A percentile compares a stretch with the other conserved stretches of the same genome.
phyloP scores from a whole-genome alignment of 2,888 invertebrate species.

The Anaspis maculata region DNA sequence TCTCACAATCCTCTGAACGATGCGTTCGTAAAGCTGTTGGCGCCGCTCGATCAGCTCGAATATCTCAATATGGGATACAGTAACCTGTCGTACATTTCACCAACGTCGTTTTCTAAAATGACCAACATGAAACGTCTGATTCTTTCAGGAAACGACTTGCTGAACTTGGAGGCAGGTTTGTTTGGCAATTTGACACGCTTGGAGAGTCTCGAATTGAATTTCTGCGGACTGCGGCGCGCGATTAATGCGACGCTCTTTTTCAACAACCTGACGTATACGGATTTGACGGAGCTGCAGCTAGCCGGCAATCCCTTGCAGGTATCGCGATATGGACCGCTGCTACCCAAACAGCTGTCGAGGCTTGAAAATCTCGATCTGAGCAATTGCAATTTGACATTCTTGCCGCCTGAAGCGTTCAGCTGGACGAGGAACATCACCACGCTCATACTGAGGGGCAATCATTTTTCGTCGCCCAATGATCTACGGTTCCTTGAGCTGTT shows the following conservation, averaged over 20 bases:
- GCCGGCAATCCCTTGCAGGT: slow-evolving; percentile 60
- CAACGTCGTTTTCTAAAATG: slow-evolving; percentile 61
- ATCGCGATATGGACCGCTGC: slow-evolving; percentile 49
- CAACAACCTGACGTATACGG: slow-evolving; percentile 53
- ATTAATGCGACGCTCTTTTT: slow-evolving; percentile 60
- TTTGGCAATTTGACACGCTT: slow-evolving; percentile 60
- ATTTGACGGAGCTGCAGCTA: slow-evolving; percentile 58
- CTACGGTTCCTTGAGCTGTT: slow-evolving; percentile 50
- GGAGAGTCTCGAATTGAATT: slow-evolving; percentile 58
- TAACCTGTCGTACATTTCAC: slow-evolving; percentile 56
- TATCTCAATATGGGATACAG: slow-evolving; percentile 68
- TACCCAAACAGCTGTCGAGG: slow-evolving; percentile 57
- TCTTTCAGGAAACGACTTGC: slow-evolving; percentile 59
- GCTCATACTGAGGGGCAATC: slow-evolving; percentile 53
- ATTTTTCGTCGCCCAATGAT: slow-evolving; percentile 44
- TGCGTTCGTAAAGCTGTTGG: slow-evolving; percentile 56
- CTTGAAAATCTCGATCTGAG: slow-evolving; percentile 57
- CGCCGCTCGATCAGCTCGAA: slow-evolving; percentile 57
- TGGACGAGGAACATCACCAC: slow-evolving; percentile 55
- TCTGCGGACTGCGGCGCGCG: slow-evolving; percentile 57
- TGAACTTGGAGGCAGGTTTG: slow-evolving; percentile 57
- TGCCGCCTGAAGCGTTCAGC: slow-evolving; percentile 54
- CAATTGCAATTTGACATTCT: slow-evolving; percentile 53
- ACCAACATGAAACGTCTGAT: slow-evolving; percentile 56
- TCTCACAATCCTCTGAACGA: slow-evolving; percentile 62